Percentiles rank a stretch among this genome's conserved stretches.
These are phyloP conservation scores for Serinus canaria DNA, from an alignment of 2,113 vertebrate genomes.

Conservation along the genomic window DNA sequence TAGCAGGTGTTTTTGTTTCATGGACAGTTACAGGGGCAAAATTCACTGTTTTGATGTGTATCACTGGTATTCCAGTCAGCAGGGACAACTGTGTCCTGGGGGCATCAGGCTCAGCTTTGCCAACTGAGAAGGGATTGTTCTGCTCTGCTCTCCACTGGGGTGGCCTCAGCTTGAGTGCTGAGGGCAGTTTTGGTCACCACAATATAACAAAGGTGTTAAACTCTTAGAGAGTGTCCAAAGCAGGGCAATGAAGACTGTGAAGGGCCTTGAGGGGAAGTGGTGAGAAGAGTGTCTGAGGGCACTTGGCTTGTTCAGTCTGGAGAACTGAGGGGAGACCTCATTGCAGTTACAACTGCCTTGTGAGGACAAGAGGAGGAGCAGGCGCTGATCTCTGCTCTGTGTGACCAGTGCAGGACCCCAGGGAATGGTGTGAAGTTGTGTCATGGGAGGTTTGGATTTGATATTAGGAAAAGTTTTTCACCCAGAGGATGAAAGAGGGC, in stretches of 20 bases:
- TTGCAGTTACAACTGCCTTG: rapidly evolving
- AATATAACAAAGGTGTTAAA: neutral
- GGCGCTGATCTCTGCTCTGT: neutral
- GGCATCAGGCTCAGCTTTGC: neutral
- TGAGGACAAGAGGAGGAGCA: neutral
- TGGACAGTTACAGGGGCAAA: neutral
- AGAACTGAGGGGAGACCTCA: neutral
- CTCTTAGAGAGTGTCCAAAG: neutral
- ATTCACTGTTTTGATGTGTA: neutral
- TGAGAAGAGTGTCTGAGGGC: neutral
- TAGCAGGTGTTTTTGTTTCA: neutral
- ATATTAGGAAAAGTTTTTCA: neutral
- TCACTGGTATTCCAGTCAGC: neutral
- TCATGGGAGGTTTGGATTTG: neutral
- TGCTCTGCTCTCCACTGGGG: neutral
- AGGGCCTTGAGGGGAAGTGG: rapidly evolving
- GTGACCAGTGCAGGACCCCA: neutral
- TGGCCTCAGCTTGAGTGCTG: rapidly evolving
- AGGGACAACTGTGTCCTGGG: rapidly evolving
- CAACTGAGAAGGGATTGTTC: neutral
- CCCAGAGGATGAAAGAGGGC: neutral
- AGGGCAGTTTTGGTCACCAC: neutral
- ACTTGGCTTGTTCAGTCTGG: neutral
- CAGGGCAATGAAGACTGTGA: too few species aligned
- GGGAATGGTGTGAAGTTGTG: neutral